Evolutionary conservation across 2,888 invertebrate genomes (phyloP).

Genomic region (Operophtera brumata): DNA sequence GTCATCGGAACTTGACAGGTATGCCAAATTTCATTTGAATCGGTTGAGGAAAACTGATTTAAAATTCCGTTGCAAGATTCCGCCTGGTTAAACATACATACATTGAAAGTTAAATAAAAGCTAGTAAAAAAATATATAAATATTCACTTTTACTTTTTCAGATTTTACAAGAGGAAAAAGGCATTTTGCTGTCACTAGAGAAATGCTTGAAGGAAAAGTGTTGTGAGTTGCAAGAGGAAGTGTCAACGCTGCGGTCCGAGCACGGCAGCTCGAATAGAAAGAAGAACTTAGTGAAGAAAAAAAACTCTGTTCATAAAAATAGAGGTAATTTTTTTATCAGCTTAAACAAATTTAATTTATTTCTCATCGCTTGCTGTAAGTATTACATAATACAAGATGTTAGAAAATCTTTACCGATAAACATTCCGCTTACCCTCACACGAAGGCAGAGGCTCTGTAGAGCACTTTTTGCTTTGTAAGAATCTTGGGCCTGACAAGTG

Average conservation of each 20-base stretch:
- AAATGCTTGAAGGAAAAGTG: constrained; percentile 88
- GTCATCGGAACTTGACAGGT: no score
- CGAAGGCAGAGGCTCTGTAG: not conserved
- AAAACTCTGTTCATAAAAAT: constrained; percentile 64
- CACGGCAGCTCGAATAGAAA: constrained; percentile 72
- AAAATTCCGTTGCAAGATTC: no score
- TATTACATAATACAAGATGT: not conserved
- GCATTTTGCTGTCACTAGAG: constrained; percentile 86
- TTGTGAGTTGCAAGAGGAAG: constrained; percentile 87
- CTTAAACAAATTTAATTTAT: not conserved
- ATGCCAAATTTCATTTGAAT: no score
- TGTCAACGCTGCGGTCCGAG: constrained; percentile 81
- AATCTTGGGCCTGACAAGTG: not conserved
- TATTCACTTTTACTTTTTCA: constrained; percentile 53
- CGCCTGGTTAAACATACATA: no score
- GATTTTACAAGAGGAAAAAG: constrained; percentile 89
- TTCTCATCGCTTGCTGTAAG: no score
- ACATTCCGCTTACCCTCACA: not conserved
- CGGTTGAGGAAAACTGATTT: no score
- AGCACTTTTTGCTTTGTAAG: not conserved
- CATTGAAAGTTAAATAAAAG: no score
- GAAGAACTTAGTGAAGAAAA: constrained; percentile 77
- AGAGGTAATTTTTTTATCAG: constrained; percentile 58
- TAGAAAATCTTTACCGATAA: not conserved
- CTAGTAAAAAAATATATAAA: no score